Base-by-base conservation (phyloP, 2,888 invertebrate genomes). In the Adelphocoris suturalis region DNA sequence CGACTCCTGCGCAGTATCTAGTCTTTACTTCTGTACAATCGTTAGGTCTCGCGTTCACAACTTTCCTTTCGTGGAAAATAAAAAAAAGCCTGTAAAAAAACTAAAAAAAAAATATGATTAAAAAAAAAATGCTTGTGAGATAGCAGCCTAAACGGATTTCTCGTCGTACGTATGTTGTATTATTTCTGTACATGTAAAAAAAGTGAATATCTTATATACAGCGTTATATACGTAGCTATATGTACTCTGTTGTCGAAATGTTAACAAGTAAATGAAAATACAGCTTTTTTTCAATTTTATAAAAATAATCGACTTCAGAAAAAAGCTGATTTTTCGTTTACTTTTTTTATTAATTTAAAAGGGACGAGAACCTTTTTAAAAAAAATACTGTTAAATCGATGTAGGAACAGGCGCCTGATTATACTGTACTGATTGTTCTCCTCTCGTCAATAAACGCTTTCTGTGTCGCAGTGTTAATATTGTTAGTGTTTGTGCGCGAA, bases 1-100 rank as follows among this genome's bases (percentile, higher is more conserved):
- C 47, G 86, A 28, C 37, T 9, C 75, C 75, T 86, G 86, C 86
- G 86, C 75, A 86, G 86, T 68, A 86, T 86, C 86, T 86, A 86
- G 86, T 86, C 86, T 86, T 47, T 27, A 61, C 52, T 85, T 47
- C 82, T 82, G 82, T 82, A 52, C 78, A 5, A 19, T 37, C 12
- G 14, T 61, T 48, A 82, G 47, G 47, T 55, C 82, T 82, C 82
- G 82, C 52, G 19, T 27, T 48, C 27, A 52, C 48, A 52, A 55
- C 48, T 80, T 80, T 80, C 80, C 47, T 80, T 37, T 55, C 23
- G 82, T 82, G 47, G 48, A 82, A 82, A 82, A 82, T 55, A 52
- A 55, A 68, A 68, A 23, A 23, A 23, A 5, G 68, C 23, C 68
- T 61, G 5, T 9, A 68, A 23, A 68, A 19, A 57, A 13, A 57